Evolutionary conservation across 2,888 invertebrate species (phyloP), one percentile per base, ranked within the genome.

Genomic region (Eristalis tenax): DNA sequence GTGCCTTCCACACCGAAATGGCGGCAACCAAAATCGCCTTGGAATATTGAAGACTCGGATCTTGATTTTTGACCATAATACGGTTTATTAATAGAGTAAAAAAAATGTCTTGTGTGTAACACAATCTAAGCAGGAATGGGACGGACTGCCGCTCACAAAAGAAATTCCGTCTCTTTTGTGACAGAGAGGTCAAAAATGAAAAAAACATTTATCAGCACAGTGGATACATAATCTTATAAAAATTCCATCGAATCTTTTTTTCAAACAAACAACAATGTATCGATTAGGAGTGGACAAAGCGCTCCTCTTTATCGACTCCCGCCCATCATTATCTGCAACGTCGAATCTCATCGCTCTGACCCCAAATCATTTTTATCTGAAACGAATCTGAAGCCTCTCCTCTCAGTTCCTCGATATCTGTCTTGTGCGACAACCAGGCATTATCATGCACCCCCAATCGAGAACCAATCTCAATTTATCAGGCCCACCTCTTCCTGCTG

Each of bases 391-490:
- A 50, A 50, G 50, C 4, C 50, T 50, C 50, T 50, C 18, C 43
- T n/a, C 8, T 13, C 43, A 4, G 43, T n/a, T 43, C 6, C 43
- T n/a, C 43, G 6, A 18, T 4, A 43, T n/a, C 1, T n/a, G 43
- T 50, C 50, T 50, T 50, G 18, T 5, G 50, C 18, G 50, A 5
- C 18, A n/a, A 8, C 50, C 50, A 8, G 8, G 18, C 18, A 50
- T 50, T 50, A 50, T 50, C 50, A 50, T 50, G 50, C 50, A 50
- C 50, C 50, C 50, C 50, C 50, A 50, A 50, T 50, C 50, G 50
- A 50, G 18, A 50, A 50, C 8, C 50, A 50, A 50, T 50, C n/a
- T 50, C 50, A 50, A 50, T 50, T 50, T 50, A 50, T 50, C 50
- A 50, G 50, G 18, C 50, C 50, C 50, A 50, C 50, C 50, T 50